These are phyloP conservation scores for Aphrophora alni DNA, from an alignment of 2,888 invertebrate species.

Conservation along the genomic window DNA sequence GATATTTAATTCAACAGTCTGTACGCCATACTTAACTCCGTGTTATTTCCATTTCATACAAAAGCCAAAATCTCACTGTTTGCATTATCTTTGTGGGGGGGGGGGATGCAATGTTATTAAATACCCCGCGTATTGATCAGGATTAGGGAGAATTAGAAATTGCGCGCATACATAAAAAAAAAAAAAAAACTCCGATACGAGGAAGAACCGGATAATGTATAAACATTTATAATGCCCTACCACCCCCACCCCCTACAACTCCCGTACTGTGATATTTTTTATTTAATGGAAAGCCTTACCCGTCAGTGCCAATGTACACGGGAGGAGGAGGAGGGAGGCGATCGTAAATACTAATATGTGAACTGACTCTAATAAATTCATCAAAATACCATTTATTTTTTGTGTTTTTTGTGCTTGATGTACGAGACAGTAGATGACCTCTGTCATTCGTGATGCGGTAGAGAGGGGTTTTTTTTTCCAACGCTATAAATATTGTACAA, in stretches of 20 bases:
- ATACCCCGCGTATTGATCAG: not conserved
- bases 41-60: no score
- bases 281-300: conserved; percentile 6
- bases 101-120: not conserved
- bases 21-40: no score
- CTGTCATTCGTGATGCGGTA: not conserved
- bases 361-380: conserved; percentile 6
- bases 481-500: not conserved
- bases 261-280: not conserved
- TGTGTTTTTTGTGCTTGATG: conserved; percentile 1
- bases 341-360: conserved; percentile 5
- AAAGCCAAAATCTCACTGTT: not conserved
- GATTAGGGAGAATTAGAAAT: not conserved
- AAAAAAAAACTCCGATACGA: not conserved
- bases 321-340: not conserved
- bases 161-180: not conserved
- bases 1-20: no score
- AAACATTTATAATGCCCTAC: not conserved
- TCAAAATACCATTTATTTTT: conserved; percentile 9
- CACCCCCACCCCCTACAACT: not conserved
- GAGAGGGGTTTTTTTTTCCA: not conserved
- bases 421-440: conserved; percentile 1
- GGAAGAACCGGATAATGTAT: not conserved
- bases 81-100: not conserved
- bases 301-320: not conserved